Evolutionary conservation across 2,888 invertebrate species (phyloP), one percentile per base, ranked within the genome.

Genomic region (Serrognathus titanus): DNA sequence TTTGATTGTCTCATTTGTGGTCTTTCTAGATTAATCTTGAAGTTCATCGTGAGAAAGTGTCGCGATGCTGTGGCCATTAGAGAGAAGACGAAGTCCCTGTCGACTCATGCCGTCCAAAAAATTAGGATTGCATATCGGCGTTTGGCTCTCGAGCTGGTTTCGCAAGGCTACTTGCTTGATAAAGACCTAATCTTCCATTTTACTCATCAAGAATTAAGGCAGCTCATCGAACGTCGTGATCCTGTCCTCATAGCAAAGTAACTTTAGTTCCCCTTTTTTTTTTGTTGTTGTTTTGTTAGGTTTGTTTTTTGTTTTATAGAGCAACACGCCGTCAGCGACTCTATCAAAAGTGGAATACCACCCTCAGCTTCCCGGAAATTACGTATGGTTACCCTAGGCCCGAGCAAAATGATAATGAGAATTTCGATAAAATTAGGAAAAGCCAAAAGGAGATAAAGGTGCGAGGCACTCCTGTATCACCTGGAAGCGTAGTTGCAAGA

Each of bases 391-490:
- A 65, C 10, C 74, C 74, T 2, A 57, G 55, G 31, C 68, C 70
- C 2, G 59, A 63, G 51, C 8, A 47, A n/a, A 65, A 67, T 58
- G 48, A 60, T 16, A 65, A 65, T 0, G 52, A 57, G 11, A 53
- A 57, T 9, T 20, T 60, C 7, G 48, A 49, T 2, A 12, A 57
- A 0, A 58, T 58, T 24, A 55, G 62, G 1, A 38, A 48, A 8
- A 47, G 55, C 1, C 53, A 57, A 11, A 57, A 63, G 8, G 56
- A 59, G 16, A 65, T 67, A 52, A 60, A 55, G 13, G 35, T 64
- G 9, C 55, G 71, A 61, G 92, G 89, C 7, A 88, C 88, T 7
- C 84, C 90, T 0, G 90, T 90, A 2, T 89, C 85, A 66, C 81
- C 82, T 5, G 92, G 92, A 1, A 80, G 82, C 36, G 83, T 87